These are phyloP conservation scores for Balaeniceps rex DNA, from an alignment of 2,113 vertebrate species.

Conservation along the genomic window DNA sequence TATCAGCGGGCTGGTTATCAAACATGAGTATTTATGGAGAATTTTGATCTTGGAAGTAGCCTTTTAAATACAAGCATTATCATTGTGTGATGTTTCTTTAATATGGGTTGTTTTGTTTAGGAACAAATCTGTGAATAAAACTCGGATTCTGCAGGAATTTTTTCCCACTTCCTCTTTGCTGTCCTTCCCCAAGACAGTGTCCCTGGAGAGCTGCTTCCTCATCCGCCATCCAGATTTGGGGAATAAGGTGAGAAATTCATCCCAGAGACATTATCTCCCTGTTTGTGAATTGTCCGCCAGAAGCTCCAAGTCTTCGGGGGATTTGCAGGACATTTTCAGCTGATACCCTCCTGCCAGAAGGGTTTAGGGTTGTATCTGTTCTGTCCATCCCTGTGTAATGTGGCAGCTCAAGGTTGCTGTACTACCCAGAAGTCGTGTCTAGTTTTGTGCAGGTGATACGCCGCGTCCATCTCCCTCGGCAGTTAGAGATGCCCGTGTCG, in stretches of 20 bases:
- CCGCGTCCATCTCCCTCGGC: neutral
- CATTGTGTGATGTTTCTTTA: neutral
- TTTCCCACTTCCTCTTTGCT: conserved; percentile 65
- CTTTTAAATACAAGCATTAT: neutral
- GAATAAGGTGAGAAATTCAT: conserved; percentile 67
- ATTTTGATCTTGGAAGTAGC: neutral
- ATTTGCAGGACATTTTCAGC: neutral
- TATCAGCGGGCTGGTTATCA: neutral
- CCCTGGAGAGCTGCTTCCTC: conserved; percentile 73
- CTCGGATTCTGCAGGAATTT: conserved; percentile 66
- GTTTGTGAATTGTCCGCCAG: neutral
- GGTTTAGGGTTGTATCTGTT: neutral
- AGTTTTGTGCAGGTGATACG: neutral
- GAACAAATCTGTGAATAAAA: conserved; percentile 72
- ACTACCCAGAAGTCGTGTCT: neutral
- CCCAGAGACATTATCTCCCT: neutral
- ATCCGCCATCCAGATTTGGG: conserved; percentile 59
- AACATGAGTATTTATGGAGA: neutral
- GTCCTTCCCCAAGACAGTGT: conserved; percentile 66
- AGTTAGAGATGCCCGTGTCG: neutral
- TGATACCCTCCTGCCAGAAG: neutral
- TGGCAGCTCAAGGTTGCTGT: neutral
- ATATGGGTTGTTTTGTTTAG: conserved; percentile 12
- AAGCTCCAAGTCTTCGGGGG: neutral
- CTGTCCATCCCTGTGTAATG: neutral